A percentile compares a stretch with the other conserved stretches of the same genome.
phyloP scores from a whole-genome alignment of 2,888 invertebrate species.

The Miltochrista miniata region DNA sequence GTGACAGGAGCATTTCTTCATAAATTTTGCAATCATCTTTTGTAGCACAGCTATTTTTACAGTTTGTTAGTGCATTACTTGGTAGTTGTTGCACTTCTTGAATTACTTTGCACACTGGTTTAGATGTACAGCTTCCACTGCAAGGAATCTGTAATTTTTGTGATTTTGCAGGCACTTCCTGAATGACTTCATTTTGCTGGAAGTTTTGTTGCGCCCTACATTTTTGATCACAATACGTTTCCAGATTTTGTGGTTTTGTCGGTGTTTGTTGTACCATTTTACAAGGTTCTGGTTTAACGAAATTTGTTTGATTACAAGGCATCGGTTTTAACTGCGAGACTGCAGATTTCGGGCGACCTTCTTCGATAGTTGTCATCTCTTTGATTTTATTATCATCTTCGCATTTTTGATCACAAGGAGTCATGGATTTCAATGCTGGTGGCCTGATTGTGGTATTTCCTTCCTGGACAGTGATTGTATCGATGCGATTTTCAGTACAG shows the following conservation, averaged over 20 bases:
- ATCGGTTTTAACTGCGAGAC: too few species aligned
- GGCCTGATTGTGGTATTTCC: background rate
- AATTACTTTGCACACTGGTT: background rate
- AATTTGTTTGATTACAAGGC: background rate
- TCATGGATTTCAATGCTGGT: background rate
- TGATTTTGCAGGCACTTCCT: constrained; percentile 8
- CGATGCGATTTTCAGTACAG: constrained; percentile 14
- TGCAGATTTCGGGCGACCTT: too few species aligned
- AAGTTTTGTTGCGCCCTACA: background rate
- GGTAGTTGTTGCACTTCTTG: background rate
- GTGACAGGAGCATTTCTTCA: background rate
- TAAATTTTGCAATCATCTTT: background rate
- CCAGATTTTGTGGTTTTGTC: too few species aligned
- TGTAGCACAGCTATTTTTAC: background rate
- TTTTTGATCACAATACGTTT: background rate
- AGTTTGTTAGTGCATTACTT: background rate
- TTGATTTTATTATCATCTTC: background rate
- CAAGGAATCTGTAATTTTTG: background rate
- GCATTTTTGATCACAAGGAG: background rate
- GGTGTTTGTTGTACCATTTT: background rate
- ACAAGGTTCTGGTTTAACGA: background rate
- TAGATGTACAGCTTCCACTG: background rate
- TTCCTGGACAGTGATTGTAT: constrained; percentile 13
- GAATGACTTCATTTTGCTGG: background rate
- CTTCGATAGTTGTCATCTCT: background rate